Evolutionary conservation across 2,113 vertebrate genomes (phyloP), one percentile per base, ranked within the genome.

Genomic region (Benitochromis conjunctus): DNA sequence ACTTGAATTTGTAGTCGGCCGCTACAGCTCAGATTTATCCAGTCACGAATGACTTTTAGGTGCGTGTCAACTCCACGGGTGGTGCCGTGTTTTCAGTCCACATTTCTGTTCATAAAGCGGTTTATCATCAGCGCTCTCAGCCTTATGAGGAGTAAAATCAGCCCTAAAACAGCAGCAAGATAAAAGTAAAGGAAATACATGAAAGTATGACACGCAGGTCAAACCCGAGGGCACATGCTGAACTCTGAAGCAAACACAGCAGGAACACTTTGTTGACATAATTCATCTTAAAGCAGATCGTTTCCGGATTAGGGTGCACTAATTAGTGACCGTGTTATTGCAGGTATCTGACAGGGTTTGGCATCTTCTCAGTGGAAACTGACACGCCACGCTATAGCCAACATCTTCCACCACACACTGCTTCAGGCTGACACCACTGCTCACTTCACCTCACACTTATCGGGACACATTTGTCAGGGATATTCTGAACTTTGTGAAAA

Each of bases 331-430:
- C 83, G 48, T 46, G 26, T 18, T 29, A 12, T 2, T 38, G 55
- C 53, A 58, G 74, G 31, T 81, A 84, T 29, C 29, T 83, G 85
- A 91, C 81, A 41, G 51, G 62, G 62, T 21, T 8, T 87, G 91
- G 90, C 36, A 90, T 83, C 86, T 84, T 90, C 83, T 83, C 81
- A 83, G 80, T 80, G 89, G 80, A 55, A 82, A 46, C 82, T n/a
- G 7, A 87, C 66, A 88, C 92, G 94, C 95, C 92, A 95, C 92
- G 94, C 94, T 94, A 90, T 74, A 93, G 79, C 41, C 82, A 71
- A 66, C 62, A 80, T 85, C 69, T 83, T 82, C 43, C 36, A 69
- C 9, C 18, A 79, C 74, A 57, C 16, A 5, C 19, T 38, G 60
- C 31, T 51, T 31, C 24, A 2, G 7, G 8, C 2, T 6, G 7